Base-by-base conservation (phyloP, 2,888 invertebrate genomes). In the Prenolepis imparis region DNA sequence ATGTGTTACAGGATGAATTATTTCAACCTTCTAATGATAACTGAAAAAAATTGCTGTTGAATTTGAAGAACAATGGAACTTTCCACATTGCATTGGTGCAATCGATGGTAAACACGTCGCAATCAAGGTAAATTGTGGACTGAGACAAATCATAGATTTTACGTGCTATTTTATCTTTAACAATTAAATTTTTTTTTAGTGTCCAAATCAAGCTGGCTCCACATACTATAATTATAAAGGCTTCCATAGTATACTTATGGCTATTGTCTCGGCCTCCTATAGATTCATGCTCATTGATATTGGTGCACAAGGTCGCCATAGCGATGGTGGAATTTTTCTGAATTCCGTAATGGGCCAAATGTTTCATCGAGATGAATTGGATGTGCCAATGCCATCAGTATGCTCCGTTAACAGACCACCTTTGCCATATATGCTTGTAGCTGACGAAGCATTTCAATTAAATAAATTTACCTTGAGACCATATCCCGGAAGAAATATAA, bases 381-480 rank as follows among this genome's bases (percentile, higher is more conserved):
- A 64, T 64, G 1, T 64, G 0, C 64, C 21, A 39, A 0, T 39
- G 5, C 36, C 64, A 64, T 63, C 36, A n/a, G 6, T 18, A 18
- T 8, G 6, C 8, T 32, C 3, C 1, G 3, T 61, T 18, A 1
- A 11, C 8, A 8, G 61, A 61, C 64, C 64, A 39, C 11, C 39
- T 64, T 0, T 64, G 1, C 21, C 64, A 39, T 64, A 64, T 64
- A 64, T 64, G 36, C 3, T 64, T 4, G 64, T 64, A 12, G 39
- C 64, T 39, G 64, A 64, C 21, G 64, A 36, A 12, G 64, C 64
- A 39, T 64, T 64, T 64, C 64, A 64, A 8, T 3, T 64, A 1
- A 64, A 64, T 15, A 39, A 64, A 64, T 64, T 39, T 39, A 64
- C 64, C 3, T 39, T 64, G 5, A 36, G 64, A 1, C 64, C 39